Evolutionary conservation across 2,113 vertebrate genomes (phyloP).

Genomic region (Macquaria australasica): DNA sequence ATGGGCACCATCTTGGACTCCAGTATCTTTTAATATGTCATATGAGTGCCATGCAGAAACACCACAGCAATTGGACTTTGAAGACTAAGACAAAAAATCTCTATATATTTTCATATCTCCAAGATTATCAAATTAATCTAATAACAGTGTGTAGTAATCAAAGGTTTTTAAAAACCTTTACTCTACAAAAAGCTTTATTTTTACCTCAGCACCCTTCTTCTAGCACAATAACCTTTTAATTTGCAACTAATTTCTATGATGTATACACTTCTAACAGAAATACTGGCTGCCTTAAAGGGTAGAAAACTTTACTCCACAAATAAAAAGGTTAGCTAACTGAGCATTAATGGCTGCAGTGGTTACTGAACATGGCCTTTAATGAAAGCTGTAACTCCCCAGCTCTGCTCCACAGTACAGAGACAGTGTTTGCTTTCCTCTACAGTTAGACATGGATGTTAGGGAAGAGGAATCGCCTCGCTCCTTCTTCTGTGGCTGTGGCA

Average conservation of each 20-base stretch:
- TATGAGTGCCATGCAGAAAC: not conserved
- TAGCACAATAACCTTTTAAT: not conserved
- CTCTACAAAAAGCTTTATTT: not conserved
- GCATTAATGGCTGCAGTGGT: constrained; percentile 43
- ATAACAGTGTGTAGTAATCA: not conserved
- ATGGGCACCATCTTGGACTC: not conserved
- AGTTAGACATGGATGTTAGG: constrained; percentile 63
- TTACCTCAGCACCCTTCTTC: not conserved
- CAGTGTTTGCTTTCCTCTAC: constrained; percentile 49
- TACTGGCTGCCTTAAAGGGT: not conserved
- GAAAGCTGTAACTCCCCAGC: constrained; percentile 58
- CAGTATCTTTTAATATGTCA: not conserved
- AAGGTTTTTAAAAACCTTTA: not conserved
- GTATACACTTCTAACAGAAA: not conserved
- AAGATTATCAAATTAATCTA: not conserved
- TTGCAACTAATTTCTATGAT: not conserved
- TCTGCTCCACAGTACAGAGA: constrained; percentile 33
- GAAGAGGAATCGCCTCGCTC: constrained; percentile 49
- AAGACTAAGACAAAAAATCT: not conserved
- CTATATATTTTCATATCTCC: not conserved
- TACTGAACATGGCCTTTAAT: constrained; percentile 51
- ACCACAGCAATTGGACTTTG: not conserved
- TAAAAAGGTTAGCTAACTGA: constrained; percentile 32
- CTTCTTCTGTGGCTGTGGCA: constrained; percentile 21
- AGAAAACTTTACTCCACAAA: not conserved